Conservation (phyloP, 2,113 vertebrate species). For the Pedionomus torquatus region DNA sequence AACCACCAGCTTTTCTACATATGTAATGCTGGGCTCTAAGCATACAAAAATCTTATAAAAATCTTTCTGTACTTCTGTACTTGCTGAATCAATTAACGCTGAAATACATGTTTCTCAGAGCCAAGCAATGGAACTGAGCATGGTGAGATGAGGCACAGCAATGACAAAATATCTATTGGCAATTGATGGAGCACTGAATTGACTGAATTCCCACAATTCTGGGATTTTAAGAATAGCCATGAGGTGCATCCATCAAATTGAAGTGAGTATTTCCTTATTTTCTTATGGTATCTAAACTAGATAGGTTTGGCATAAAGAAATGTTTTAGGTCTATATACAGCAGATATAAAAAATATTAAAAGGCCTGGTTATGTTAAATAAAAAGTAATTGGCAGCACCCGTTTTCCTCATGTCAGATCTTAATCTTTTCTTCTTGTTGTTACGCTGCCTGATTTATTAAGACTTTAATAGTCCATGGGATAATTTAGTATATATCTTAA, state of each 20-base stretch:
- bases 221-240: neutral
- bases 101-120: neutral
- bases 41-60: neutral
- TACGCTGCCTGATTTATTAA: neutral
- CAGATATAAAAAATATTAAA: neutral
- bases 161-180: neutral
- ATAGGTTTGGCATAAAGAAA: neutral
- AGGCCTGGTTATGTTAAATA: neutral
- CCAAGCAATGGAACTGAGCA: neutral
- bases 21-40: neutral
- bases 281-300: neutral
- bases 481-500: neutral
- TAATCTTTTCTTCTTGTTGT: neutral
- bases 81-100: neutral
- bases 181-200: neutral
- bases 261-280: neutral
- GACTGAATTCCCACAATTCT: neutral
- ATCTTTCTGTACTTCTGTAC: neutral
- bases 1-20: neutral
- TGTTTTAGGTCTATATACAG: neutral
- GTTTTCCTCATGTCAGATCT: neutral
- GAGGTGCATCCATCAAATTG: rapidly evolving
- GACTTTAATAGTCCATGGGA: neutral
- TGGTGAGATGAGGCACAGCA: neutral
- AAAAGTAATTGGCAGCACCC: neutral